Percentiles rank a stretch among this genome's conserved stretches.
Evolutionary conservation across 1,140 invertebrate genomes (phyloP).

Genomic region (Dolichoris vasculosae): DNA sequence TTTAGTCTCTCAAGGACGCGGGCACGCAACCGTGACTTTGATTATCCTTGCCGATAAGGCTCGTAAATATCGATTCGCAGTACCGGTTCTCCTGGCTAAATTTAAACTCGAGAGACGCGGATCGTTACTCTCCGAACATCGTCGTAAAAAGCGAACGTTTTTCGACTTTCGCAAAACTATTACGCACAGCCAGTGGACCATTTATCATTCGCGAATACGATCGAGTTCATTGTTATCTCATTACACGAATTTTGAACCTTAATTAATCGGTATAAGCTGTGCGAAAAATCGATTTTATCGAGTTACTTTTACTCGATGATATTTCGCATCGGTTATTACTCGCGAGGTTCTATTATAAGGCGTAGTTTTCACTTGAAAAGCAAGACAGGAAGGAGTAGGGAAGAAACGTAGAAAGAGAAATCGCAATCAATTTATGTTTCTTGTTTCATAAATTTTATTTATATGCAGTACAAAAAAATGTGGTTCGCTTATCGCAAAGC

Average conservation of each 20-base stretch:
- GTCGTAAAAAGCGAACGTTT: neutral
- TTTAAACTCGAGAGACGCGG: neutral
- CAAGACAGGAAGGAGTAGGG: neutral
- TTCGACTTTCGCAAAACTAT: neutral
- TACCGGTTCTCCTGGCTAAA: neutral
- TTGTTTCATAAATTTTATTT: slow-evolving; percentile 45
- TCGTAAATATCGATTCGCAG: neutral
- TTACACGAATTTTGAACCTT: neutral
- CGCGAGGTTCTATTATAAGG: neutral
- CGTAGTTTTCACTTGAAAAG: slow-evolving; percentile 29
- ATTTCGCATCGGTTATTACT: neutral
- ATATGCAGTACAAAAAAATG: slow-evolving; percentile 47
- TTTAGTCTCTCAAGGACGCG: slow-evolving; percentile 15
- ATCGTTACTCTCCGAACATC: neutral
- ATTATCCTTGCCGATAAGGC: neutral
- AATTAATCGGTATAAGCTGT: neutral
- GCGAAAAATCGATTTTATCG: slow-evolving; percentile 20
- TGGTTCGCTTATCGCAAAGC: neutral
- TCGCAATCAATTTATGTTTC: neutral
- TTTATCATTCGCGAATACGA: neutral
- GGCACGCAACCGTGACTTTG: slow-evolving; percentile 35
- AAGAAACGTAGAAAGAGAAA: neutral
- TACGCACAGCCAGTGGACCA: neutral
- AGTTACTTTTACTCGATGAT: slow-evolving; percentile 21
- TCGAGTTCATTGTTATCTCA: neutral